A percentile compares a stretch with the other conserved stretches of the same genome.
Conservation (phyloP, 2,113 vertebrate species). For the Myodes glareolus region DNA sequence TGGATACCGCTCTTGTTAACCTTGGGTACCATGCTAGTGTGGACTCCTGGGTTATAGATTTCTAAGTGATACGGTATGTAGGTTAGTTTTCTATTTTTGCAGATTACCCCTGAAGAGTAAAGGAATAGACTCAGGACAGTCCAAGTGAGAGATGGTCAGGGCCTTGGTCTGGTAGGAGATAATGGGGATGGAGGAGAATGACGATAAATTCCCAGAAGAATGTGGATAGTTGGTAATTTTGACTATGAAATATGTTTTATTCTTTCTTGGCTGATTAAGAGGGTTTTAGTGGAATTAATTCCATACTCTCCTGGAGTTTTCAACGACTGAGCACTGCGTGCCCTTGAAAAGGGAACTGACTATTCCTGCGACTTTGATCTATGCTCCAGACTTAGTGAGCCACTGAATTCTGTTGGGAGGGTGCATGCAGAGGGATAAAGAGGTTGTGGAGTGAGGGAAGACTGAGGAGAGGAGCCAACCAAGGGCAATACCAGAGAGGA, state of each 20-base stretch:
- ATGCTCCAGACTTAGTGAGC: neutral
- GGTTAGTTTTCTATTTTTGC: neutral
- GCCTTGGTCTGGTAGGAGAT: neutral
- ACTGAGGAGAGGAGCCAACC: neutral
- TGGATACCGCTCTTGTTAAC: neutral
- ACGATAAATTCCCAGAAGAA: neutral
- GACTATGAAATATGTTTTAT: neutral
- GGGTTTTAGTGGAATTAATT: neutral
- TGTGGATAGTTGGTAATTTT: neutral
- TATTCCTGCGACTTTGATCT: neutral
- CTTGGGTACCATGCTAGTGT: neutral
- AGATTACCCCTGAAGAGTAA: neutral
- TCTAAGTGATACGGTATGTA: neutral
- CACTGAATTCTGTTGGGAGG: neutral
- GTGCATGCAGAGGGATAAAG: neutral
- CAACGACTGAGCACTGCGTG: neutral
- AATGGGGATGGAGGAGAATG: neutral
- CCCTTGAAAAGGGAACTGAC: neutral
- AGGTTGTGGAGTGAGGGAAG: neutral
- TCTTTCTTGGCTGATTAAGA: neutral
- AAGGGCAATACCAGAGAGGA: neutral
- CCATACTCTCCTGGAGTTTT: neutral
- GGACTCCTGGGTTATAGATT: neutral
- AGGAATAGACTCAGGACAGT: neutral
- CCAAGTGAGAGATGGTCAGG: neutral